Evolutionary conservation across 2,797 vertebrate species (phyloP).

Genomic region (Gallinago stenura): DNA sequence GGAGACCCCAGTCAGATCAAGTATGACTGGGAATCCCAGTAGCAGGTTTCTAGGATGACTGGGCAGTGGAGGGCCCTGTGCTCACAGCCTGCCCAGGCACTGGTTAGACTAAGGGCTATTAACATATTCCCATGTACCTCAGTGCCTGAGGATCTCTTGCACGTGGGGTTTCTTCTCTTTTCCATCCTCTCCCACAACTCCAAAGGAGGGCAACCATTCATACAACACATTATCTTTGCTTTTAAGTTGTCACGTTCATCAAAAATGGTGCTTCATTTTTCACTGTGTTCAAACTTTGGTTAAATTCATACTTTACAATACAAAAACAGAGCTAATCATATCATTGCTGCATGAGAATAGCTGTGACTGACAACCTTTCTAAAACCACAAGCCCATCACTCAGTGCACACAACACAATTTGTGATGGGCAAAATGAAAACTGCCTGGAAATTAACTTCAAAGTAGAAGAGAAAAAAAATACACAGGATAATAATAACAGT

Average conservation of each 20-base stretch:
- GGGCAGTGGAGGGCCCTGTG: neutral
- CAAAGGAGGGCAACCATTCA: neutral
- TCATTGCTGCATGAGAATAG: neutral
- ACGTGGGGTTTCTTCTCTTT: neutral
- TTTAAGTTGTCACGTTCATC: neutral
- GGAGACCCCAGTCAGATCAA: neutral
- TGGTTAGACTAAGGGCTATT: neutral
- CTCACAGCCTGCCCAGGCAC: neutral
- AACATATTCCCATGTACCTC: rapidly evolving
- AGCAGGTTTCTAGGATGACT: neutral
- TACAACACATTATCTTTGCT: neutral
- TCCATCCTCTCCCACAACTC: neutral
- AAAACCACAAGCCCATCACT: conserved; percentile 47
- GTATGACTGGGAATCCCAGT: neutral
- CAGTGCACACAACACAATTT: conserved; percentile 5
- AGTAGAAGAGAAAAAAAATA: neutral
- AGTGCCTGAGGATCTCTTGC: neutral
- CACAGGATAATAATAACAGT: neutral
- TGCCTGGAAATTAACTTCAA: neutral
- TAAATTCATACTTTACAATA: conserved; percentile 41
- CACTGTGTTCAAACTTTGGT: conserved; percentile 29
- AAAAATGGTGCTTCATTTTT: neutral
- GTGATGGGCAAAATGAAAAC: conserved; percentile 21
- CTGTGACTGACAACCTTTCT: conserved; percentile 45
- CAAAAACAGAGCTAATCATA: conserved; percentile 33